Conservation (phyloP, 2,797 vertebrate species). For the Mormyrus hasselquistii region DNA sequence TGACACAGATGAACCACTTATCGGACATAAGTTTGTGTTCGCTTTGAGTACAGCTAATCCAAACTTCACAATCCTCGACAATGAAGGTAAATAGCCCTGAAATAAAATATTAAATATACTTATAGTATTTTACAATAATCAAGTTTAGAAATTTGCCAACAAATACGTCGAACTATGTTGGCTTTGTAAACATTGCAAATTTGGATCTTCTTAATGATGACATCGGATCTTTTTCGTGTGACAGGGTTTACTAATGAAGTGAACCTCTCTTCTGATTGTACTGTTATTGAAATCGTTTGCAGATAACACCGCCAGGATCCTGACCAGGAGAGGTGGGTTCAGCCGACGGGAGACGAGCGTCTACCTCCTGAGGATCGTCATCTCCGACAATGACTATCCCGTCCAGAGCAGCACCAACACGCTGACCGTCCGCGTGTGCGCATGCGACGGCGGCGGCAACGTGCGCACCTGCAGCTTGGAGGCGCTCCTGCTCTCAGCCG, state of each 20-base stretch:
- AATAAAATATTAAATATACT: not conserved
- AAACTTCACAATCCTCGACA: constrained; percentile 80
- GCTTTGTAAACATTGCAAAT: not conserved
- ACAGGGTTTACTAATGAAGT: not conserved
- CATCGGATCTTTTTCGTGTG: not conserved
- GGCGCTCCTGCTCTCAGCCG: constrained; percentile 64
- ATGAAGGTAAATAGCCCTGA: constrained; percentile 66
- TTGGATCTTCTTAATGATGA: not conserved
- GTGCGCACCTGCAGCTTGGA: constrained; percentile 69
- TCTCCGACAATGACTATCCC: constrained; percentile 73
- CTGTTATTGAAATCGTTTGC: constrained; percentile 16
- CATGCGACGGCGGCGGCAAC: constrained; percentile 66
- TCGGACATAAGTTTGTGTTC: constrained; percentile 83
- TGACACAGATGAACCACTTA: constrained; percentile 77
- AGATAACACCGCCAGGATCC: constrained; percentile 79
- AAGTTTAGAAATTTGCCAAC: not conserved
- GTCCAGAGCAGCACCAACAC: constrained; percentile 75
- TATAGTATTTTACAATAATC: not conserved
- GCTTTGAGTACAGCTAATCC: constrained; percentile 73
- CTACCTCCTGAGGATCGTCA: constrained; percentile 73
- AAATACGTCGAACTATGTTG: not conserved
- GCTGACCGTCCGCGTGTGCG: constrained; percentile 69
- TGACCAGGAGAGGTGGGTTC: constrained; percentile 73
- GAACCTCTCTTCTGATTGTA: constrained; percentile 10
- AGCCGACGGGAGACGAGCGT: constrained; percentile 70